These are phyloP conservation scores for Hiodon alosoides DNA, from an alignment of 2,113 vertebrate species.

Conservation along the genomic window DNA sequence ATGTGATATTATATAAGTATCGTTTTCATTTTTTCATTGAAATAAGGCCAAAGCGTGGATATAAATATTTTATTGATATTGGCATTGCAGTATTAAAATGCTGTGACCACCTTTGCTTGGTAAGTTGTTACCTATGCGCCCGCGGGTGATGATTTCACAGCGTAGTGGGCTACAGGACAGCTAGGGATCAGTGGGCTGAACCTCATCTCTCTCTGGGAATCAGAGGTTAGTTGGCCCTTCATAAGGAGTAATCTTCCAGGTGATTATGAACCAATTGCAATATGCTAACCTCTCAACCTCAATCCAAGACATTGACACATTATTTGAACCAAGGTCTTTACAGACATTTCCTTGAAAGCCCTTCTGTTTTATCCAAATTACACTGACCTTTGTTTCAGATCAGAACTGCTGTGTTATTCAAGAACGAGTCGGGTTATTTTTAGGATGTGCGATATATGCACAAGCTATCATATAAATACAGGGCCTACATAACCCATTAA, in stretches of 20 bases:
- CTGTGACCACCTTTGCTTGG: not conserved
- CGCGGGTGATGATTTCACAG: not conserved
- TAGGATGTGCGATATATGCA: slow-evolving; percentile 12
- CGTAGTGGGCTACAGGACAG: not conserved
- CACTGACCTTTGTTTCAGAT: slow-evolving; percentile 35
- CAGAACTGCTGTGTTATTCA: slow-evolving; percentile 58
- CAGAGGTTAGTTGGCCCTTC: not conserved
- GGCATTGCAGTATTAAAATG: no score
- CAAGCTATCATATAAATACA: not conserved
- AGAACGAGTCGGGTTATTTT: slow-evolving; percentile 50
- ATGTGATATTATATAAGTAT: no score
- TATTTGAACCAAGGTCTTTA: slow-evolving; percentile 36
- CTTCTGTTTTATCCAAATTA: slow-evolving; percentile 52
- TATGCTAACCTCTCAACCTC: slow-evolving; percentile 50
- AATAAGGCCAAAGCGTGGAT: no score
- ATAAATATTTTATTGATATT: no score
- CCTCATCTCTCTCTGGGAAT: slow-evolving; percentile 20
- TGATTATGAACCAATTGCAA: slow-evolving; percentile 38
- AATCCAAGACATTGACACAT: slow-evolving; percentile 43
- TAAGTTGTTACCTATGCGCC: not conserved
- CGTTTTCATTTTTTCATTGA: no score
- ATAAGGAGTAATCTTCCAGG: slow-evolving; percentile 4
- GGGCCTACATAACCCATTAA: not conserved
- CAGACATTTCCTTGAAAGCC: slow-evolving; percentile 32
- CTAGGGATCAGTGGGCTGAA: slow-evolving; percentile 1